Evolutionary conservation across 2,797 vertebrate genomes (phyloP).

Genomic region (Cheirogaleus major): DNA sequence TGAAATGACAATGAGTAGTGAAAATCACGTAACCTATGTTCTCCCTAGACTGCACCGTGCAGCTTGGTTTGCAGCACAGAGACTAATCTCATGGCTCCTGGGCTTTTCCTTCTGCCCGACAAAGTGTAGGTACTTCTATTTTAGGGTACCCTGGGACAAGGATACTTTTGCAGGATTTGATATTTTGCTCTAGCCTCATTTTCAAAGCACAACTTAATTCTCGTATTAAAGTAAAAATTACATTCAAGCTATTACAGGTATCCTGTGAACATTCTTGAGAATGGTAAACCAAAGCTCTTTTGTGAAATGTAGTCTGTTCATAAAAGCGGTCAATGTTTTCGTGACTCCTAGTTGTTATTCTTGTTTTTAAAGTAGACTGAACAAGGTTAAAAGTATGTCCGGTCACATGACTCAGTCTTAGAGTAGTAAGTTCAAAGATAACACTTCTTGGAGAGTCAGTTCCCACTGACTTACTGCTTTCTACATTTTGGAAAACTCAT

Average conservation of each 20-base stretch:
- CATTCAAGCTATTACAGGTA: conserved; percentile 1
- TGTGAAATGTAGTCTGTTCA: neutral
- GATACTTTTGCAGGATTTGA: neutral
- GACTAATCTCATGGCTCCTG: neutral
- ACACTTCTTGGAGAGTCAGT: neutral
- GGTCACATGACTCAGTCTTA: neutral
- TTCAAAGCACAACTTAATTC: neutral
- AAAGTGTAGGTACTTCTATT: neutral
- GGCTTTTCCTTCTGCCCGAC: neutral
- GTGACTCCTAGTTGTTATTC: neutral
- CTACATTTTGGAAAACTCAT: neutral
- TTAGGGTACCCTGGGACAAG: neutral
- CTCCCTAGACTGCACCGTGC: neutral
- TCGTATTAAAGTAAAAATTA: neutral
- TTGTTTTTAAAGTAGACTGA: neutral
- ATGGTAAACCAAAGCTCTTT: conserved; percentile 1
- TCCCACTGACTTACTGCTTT: neutral
- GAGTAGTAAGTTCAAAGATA: neutral
- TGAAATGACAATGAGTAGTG: neutral
- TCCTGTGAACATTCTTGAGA: neutral
- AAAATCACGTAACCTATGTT: neutral
- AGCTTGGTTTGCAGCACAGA: neutral
- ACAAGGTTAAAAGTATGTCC: neutral
- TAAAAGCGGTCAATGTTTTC: neutral
- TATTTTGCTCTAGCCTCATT: neutral